Percentiles rank a stretch among this genome's conserved stretches.
phyloP scores from a whole-genome alignment of 2,113 vertebrate species.

The Xyliphius kryptos region DNA sequence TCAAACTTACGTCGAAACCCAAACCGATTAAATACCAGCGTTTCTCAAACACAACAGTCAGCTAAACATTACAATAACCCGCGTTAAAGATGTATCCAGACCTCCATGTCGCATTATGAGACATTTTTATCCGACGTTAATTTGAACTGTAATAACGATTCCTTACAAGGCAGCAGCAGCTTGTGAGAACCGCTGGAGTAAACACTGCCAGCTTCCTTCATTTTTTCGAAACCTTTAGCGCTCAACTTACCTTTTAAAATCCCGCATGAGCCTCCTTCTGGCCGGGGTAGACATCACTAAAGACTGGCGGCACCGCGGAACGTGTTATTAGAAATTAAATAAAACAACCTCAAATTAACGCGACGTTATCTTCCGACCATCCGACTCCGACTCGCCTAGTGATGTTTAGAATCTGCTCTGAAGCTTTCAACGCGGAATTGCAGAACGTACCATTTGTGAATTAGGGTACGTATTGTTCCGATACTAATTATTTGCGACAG shows the following conservation, averaged over 20 bases:
- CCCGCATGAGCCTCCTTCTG: slow-evolving; percentile 48
- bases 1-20: slow-evolving; percentile 5
- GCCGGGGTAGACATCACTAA: slow-evolving; percentile 46
- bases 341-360: background rate
- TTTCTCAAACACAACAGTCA: background rate
- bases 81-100: background rate
- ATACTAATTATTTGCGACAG: too few species aligned
- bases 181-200: slow-evolving; percentile 12
- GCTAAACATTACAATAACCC: background rate
- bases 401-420: slow-evolving; percentile 23
- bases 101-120: background rate
- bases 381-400: slow-evolving; percentile 3
- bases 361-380: background rate
- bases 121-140: background rate
- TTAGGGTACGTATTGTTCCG: background rate
- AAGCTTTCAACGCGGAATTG: slow-evolving; percentile 35
- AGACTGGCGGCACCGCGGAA: background rate
- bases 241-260: slow-evolving; percentile 46
- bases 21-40: background rate
- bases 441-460: slow-evolving; percentile 16
- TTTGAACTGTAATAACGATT: background rate
- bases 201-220: slow-evolving; percentile 26
- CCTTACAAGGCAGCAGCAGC: background rate
- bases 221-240: background rate
- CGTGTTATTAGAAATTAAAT: background rate